These are phyloP conservation scores for Drosophila helvetica DNA, from an alignment of 2,888 invertebrate species.

Conservation along the genomic window DNA sequence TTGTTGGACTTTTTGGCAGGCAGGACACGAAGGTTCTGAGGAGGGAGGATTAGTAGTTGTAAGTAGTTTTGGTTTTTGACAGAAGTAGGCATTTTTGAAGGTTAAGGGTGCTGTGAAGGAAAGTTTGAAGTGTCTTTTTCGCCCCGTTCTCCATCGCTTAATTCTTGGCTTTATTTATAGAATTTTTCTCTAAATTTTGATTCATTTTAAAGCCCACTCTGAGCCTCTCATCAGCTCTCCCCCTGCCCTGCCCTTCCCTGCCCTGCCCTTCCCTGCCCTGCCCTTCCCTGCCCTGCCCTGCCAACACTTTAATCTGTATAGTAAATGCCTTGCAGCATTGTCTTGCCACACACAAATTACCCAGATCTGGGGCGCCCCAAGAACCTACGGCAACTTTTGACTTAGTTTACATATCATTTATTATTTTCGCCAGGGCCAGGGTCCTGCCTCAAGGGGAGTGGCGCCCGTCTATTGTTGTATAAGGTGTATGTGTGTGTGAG, in stretches of 20 bases:
- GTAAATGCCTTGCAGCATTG: conserved; percentile 20
- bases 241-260: too few relatives aligned
- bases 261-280: neutral
- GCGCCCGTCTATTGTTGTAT: conserved; percentile 24
- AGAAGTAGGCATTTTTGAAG: too few relatives aligned
- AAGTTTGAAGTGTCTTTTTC: too few relatives aligned
- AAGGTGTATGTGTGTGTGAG: conserved; percentile 47
- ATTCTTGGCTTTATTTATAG: too few relatives aligned
- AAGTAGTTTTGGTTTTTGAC: neutral
- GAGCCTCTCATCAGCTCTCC: too few relatives aligned
- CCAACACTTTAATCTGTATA: conserved; percentile 31
- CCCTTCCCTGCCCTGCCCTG: neutral
- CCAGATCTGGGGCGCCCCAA: conserved; percentile 5
- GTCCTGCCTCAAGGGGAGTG: conserved; percentile 5
- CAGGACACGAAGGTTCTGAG: neutral
- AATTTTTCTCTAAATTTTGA: too few relatives aligned
- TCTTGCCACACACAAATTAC: conserved; percentile 35
- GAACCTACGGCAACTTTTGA: conserved; percentile 62
- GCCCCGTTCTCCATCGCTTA: too few relatives aligned
- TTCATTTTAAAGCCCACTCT: too few relatives aligned
- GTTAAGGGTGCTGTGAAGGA: too few relatives aligned
- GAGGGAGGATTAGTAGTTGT: neutral
- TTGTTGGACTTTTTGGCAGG: too few relatives aligned
- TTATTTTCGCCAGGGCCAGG: conserved; percentile 54
- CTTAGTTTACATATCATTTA: conserved; percentile 77